Conservation (phyloP, 2,113 vertebrate genomes). For the Polypterus bichir region DNA sequence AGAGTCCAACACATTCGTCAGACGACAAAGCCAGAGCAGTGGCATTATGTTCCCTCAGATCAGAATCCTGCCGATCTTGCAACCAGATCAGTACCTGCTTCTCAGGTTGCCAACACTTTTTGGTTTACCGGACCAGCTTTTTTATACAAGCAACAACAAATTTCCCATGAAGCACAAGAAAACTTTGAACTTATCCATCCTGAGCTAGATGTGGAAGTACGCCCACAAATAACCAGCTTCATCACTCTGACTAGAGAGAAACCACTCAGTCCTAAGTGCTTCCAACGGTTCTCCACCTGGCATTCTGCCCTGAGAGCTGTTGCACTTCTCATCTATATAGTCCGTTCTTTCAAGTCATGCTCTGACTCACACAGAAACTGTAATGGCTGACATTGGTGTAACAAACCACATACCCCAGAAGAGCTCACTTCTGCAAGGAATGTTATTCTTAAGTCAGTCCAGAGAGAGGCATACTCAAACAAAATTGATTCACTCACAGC, state of each 20-base stretch:
- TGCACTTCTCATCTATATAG: not conserved
- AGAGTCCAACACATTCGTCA: constrained; percentile 5
- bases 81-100: constrained; percentile 6
- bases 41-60: not conserved
- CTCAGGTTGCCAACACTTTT: not conserved
- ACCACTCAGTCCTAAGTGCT: not conserved
- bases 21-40: not conserved
- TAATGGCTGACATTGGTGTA: not conserved
- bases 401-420: not conserved
- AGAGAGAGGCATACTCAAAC: not conserved
- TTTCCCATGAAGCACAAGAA: not conserved
- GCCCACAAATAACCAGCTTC: not conserved
- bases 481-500: no score
- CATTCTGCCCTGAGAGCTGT: not conserved
- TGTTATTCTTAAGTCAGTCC: not conserved
- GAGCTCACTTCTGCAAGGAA: not conserved
- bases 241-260: not conserved
- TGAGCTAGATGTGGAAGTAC: not conserved
- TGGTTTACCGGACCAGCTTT: constrained; percentile 11
- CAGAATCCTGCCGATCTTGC: constrained; percentile 8
- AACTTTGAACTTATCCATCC: not conserved
- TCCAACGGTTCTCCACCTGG: constrained; percentile 1
- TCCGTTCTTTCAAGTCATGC: not conserved
- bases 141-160: not conserved
- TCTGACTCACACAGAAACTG: not conserved